Evolutionary conservation across 2,113 vertebrate species (phyloP), one percentile per base, ranked within the genome.

Genomic region (Spea multiplicata): DNA sequence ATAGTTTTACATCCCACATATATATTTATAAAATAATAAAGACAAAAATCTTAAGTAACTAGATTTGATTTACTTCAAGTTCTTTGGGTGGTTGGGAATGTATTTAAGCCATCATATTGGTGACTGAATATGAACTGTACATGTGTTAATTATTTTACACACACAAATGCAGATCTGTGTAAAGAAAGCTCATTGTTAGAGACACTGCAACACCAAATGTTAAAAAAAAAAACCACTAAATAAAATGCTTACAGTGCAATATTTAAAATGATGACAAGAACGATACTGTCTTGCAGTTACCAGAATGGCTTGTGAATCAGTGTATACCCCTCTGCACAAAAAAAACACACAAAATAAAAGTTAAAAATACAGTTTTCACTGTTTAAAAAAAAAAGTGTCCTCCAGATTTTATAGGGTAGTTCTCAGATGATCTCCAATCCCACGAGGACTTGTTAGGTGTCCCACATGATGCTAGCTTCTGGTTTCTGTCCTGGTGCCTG

Each of bases 211-310:
- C 30, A 3, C 61, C 5, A 9, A 64, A 30, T 3, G 16, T 64
- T 14, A 30, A 61, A 76, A 77, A 50, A n/a, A 77, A 5, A 49
- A 64, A 47, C 3, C 48, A 78, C 16, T 30, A 69, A 61, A 48
- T 45, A 66, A 66, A 80, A 80, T 62, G 66, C 71, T 53, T 79
- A 66, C 70, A 73, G 77, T 73, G 77, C 77, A 80, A 80, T 67
- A 73, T 80, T 73, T 66, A 67, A 62, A 73, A 73, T 59, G 66
- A 70, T 17, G 47, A 77, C 69, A 55, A 9, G 59, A 16, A 70
- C 73, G 71, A 66, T 66, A 73, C 69, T 73, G 59, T 46, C 30
- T 12, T 30, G 55, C 44, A 55, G 30, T 13, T 46, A 55, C n/a
- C 46, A 53, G 12, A 77, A 16, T 44, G 55, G 46, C 44, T 45